These are phyloP conservation scores for Donacobius atricapilla DNA, from an alignment of 2,113 vertebrate genomes.

Conservation along the genomic window DNA sequence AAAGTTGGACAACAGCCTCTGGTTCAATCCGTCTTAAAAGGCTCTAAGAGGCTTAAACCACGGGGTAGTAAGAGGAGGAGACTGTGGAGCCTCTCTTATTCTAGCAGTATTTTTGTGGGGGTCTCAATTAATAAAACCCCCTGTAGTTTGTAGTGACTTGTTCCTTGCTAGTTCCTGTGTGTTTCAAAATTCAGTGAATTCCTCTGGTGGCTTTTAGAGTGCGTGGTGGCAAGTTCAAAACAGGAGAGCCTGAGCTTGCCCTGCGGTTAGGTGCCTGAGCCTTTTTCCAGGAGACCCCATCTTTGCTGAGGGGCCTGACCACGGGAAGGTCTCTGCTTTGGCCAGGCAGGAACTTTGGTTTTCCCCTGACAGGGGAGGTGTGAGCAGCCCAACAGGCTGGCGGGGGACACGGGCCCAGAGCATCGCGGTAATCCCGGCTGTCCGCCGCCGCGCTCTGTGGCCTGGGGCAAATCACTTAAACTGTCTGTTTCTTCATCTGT, in stretches of 20 bases:
- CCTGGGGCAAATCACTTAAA: not conserved
- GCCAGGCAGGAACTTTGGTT: not conserved
- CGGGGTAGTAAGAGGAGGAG: conserved; percentile 29
- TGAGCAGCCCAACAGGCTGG: not conserved
- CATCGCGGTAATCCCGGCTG: rapidly evolving
- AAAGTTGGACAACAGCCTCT: conserved; percentile 64
- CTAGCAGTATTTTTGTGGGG: not conserved
- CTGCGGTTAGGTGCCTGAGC: rapidly evolving
- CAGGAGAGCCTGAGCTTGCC: rapidly evolving
- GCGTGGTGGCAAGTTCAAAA: not conserved
- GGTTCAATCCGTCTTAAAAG: conserved; percentile 55
- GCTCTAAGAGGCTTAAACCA: conserved; percentile 55
- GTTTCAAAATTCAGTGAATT: not conserved
- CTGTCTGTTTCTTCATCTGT: conserved; percentile 46
- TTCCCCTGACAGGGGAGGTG: not conserved
- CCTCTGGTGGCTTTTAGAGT: not conserved
- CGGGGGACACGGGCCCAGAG: rapidly evolving
- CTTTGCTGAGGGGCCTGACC: not conserved
- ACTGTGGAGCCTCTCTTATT: not conserved
- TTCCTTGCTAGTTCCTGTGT: rapidly evolving
- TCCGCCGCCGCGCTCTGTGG: not conserved
- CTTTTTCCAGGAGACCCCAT: not conserved
- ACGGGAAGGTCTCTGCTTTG: not conserved
- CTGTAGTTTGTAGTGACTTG: not conserved
- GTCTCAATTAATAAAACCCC: not conserved